These are phyloP conservation scores for Colossoma macropomum DNA, from an alignment of 2,113 vertebrate genomes.

Conservation along the genomic window DNA sequence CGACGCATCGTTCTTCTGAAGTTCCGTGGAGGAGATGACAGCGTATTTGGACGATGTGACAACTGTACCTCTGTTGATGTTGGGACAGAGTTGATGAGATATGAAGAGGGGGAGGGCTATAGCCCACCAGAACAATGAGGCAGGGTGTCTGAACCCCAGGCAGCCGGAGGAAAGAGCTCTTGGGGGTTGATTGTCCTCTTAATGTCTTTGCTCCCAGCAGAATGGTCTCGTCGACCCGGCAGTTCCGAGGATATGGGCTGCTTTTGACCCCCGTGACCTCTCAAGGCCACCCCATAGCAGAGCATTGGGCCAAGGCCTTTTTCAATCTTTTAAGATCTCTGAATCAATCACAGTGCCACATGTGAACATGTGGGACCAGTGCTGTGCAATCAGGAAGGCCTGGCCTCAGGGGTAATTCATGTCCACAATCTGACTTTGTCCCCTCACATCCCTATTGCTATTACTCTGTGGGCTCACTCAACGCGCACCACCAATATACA, in stretches of 20 bases:
- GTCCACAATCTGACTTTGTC: constrained; percentile 49
- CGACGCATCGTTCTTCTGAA: not conserved
- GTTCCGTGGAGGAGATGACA: constrained; percentile 3
- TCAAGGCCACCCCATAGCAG: constrained; percentile 64
- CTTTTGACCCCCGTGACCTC: constrained; percentile 52
- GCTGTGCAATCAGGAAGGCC: constrained; percentile 70
- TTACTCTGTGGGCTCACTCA: constrained; percentile 31
- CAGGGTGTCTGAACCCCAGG: constrained; percentile 36
- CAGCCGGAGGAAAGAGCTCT: constrained; percentile 55
- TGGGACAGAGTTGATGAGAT: constrained; percentile 35
- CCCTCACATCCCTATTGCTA: constrained; percentile 31
- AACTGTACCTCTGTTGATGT: constrained; percentile 3
- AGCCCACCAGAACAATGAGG: constrained; percentile 44
- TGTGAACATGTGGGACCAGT: constrained; percentile 60
- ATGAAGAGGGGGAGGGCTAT: not conserved
- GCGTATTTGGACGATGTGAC: constrained; percentile 2
- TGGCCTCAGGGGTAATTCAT: constrained; percentile 73
- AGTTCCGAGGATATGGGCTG: constrained; percentile 65
- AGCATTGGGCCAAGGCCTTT: constrained; percentile 63
- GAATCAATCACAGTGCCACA: constrained; percentile 75
- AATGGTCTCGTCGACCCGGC: constrained; percentile 66
- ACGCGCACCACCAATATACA: constrained; percentile 17
- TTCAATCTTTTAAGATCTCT: constrained; percentile 73
- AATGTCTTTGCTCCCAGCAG: constrained; percentile 66
- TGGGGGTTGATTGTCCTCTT: constrained; percentile 69